Conservation (phyloP, 2,888 invertebrate genomes). For the Nomada flava region DNA sequence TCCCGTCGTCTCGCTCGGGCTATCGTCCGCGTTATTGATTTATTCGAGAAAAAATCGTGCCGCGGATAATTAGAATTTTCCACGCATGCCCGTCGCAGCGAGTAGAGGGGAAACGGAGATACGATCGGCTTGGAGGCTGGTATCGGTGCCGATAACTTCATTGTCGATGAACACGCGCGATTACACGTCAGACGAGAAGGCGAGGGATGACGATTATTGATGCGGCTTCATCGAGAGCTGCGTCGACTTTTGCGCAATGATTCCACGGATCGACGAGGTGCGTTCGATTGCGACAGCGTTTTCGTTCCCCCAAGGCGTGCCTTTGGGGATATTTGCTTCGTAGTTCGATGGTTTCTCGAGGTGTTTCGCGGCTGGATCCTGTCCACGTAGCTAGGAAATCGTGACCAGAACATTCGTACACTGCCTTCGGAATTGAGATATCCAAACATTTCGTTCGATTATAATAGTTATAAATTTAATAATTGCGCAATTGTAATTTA, state of each 20-base stretch:
- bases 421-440: no score
- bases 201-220: constrained; percentile 51
- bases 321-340: constrained; percentile 16
- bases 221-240: constrained; percentile 27
- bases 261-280: constrained; percentile 13
- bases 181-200: constrained; percentile 38
- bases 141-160: constrained; percentile 58
- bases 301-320: background rate
- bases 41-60: constrained; percentile 38
- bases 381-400: no score
- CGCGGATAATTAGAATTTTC: constrained; percentile 55
- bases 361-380: background rate
- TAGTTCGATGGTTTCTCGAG: background rate
- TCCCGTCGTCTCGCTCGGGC: background rate
- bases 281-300: background rate
- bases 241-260: constrained; percentile 27
- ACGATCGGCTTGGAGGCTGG: constrained; percentile 33
- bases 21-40: constrained; percentile 45
- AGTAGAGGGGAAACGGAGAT: constrained; percentile 11
- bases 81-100: constrained; percentile 20
- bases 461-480: no score
- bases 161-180: constrained; percentile 46
- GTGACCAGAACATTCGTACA: no score
- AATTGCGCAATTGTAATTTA: no score
- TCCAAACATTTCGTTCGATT: no score